Evolutionary conservation across 92 coral and sea anemone species (phyloP), one percentile per base, ranked within the genome.

Genomic region (Parazoanthus darwini): DNA sequence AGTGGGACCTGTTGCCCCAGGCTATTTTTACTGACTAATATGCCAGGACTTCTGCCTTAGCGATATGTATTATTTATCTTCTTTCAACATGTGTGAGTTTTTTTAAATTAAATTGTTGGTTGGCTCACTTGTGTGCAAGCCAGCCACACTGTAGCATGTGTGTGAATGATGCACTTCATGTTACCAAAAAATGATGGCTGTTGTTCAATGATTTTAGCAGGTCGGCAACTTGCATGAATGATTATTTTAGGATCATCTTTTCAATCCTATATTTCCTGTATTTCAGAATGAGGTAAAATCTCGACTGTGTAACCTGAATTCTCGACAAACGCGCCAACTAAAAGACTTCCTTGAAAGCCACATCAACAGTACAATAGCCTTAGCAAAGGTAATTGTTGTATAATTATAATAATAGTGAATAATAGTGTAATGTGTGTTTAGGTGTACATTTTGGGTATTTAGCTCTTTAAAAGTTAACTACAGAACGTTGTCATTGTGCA

Each of bases 331-430:
- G 2, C 92, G 65, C 54, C 79, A 85, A 48, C 81, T 86, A 37
- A 86, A 77, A 48, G 23, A 29, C 15, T 82, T 72, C 65, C 68
- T 92, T 39, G 82, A 89, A 71, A 25, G 50, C 39, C 90, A 82
- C 39, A 82, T 92, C 33, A 90, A 92, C 50, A 79, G 66, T 22
- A 37, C 46, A 8, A 86, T 86, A 39, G 92, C 85, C 44, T 76
- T 92, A 90, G 90, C 74, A 51, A 92, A 89, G 94, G 94, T 92
- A 79, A 59, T 25, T 36, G 58, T 48, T 0, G 51, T 48, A 44
- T 5, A 8, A 48, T 7, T 48, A 11, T 48, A 48, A 8, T 46
- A 46, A 46, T 46, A 0, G 7, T 46, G 33, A 46, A 8, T 46
- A 46, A 46, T 8, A 4, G 7, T 46, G 50, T 46, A 46, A 4